Evolutionary conservation across 2,888 invertebrate species (phyloP), one percentile per base, ranked within the genome.

Genomic region (Lordiphosa fenestrarum): DNA sequence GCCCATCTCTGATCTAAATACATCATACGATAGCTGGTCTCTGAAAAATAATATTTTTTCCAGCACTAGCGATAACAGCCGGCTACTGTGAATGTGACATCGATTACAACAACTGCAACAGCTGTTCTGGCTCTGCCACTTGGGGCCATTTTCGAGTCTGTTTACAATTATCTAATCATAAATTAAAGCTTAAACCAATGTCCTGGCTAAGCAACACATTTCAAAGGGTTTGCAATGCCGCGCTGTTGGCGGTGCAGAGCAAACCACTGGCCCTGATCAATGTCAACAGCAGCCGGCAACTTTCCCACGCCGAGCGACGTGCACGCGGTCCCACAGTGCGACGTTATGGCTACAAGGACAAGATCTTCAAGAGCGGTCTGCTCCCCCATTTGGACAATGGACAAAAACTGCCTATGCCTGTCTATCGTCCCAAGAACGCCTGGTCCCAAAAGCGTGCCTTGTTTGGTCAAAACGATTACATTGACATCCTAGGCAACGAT

Each of bases 381-480:
- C 88, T 96, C 53, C 96, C 97, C 0, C 92, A 94, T 76, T 84
- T 91, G 37, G 90, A 91, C 51, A 89, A 90, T 57, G 91, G 91
- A 2, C 91, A 87, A 33, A 89, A 89, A 54, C 85, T 92, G 4
- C 92, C 93, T 1, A 92, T 95, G 85, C 95, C 95, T 0, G 90
- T 92, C 36, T 95, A 95, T 69, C 78, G 92, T 53, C 96, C 96
- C 3, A 91, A 90, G 69, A 92, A 96, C 89, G 84, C 89, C 0
- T 98, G 98, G 98, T 86, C 90, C 0, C 92, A 93, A 71, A 94
- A 93, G 75, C 92, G 92, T 83, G 96, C 97, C 1, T 88, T 96
- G 0, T 97, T 95, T 90, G 98, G 98, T 0, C 98, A 98, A 88
- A 98, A 98, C 90, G 98, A 98, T 89, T 98, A 98, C 86, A 97